A percentile compares a stretch with the other conserved stretches of the same genome.
phyloP scores from a whole-genome alignment of 2,797 vertebrate genomes.

The Leucoraja ocellata region DNA sequence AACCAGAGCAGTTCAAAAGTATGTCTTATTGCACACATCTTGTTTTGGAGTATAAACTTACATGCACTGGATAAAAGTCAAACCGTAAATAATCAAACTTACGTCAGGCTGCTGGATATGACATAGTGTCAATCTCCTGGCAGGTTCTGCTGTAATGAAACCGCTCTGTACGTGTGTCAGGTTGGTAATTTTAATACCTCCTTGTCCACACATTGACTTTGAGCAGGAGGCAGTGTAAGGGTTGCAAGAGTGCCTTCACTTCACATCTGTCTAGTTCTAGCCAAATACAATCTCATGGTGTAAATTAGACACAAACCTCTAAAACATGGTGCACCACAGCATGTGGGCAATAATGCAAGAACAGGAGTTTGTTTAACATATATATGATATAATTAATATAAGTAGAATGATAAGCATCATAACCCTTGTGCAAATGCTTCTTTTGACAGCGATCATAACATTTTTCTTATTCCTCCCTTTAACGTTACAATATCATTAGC shows the following conservation, averaged over 20 bases:
- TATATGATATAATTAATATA: slow-evolving; percentile 12
- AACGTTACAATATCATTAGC: slow-evolving; percentile 67
- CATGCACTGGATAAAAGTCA: neutral
- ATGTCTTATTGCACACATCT: neutral
- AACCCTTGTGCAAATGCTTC: slow-evolving; percentile 57
- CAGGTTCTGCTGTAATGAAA: neutral
- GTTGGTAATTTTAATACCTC: neutral
- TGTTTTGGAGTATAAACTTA: neutral
- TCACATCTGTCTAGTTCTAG: neutral
- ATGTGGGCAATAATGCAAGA: neutral
- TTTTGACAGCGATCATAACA: slow-evolving; percentile 54
- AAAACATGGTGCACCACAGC: neutral
- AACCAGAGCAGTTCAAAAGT: neutral
- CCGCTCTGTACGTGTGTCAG: neutral
- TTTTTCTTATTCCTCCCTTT: slow-evolving; percentile 68
- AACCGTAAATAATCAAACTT: slow-evolving; percentile 1
- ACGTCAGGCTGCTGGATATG: neutral
- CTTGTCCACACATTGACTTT: slow-evolving; percentile 3
- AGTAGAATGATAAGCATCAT: slow-evolving; percentile 44
- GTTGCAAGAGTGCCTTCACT: slow-evolving; percentile 28
- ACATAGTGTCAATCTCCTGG: neutral
- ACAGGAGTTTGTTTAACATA: slow-evolving; percentile 6
- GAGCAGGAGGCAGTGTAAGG: slow-evolving; percentile 5
- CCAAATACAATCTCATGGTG: neutral
- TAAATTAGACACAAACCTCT: neutral